Evolutionary conservation across 2,113 vertebrate species (phyloP).

Genomic region (Egretta garzetta): DNA sequence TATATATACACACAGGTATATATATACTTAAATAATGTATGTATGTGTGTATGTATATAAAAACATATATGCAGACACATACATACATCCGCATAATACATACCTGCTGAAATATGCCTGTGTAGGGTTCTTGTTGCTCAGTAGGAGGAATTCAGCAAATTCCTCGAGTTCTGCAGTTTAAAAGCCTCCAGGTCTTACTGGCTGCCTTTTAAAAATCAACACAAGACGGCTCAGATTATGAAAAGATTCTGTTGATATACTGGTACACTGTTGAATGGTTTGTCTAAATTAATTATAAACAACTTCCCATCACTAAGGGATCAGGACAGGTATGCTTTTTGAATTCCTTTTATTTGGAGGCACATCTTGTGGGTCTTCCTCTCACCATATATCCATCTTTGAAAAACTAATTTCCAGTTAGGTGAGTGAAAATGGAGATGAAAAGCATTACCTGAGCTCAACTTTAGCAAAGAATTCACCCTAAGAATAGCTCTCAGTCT

Average conservation of each 20-base stretch:
- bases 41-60: background rate
- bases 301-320: background rate
- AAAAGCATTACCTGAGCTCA: conserved; percentile 48
- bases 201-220: background rate
- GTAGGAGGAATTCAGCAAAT: background rate
- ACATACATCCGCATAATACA: background rate
- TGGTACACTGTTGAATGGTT: background rate
- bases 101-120: background rate
- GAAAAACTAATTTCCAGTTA: conserved; percentile 40
- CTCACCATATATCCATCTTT: background rate
- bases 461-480: conserved; percentile 28
- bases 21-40: background rate
- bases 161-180: background rate
- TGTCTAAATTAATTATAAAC: background rate
- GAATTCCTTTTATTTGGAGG: background rate
- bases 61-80: background rate
- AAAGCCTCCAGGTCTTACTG: background rate
- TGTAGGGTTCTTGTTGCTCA: background rate
- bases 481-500: conserved; percentile 31
- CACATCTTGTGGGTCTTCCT: background rate
- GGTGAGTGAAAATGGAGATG: conserved; percentile 34
- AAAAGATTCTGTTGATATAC: background rate
- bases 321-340: background rate
- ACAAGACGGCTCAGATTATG: background rate
- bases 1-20: background rate